Evolutionary conservation across 2,888 invertebrate genomes (phyloP).

Genomic region (Nomada goodeniana): DNA sequence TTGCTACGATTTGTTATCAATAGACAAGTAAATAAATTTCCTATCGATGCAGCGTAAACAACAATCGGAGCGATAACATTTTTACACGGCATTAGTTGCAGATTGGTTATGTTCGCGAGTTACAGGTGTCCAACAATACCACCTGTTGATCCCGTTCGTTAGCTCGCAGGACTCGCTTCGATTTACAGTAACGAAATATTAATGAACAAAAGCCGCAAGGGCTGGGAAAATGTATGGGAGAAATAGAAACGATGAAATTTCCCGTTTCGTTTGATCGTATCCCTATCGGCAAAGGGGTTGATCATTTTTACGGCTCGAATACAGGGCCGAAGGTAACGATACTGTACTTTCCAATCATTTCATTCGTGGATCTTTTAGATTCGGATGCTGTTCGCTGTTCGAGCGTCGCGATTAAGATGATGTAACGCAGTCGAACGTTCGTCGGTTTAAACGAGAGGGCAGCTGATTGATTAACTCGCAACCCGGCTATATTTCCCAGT

Average conservation of each 20-base stretch:
- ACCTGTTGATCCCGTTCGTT: slow-evolving; percentile 44
- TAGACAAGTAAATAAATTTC: too few relatives aligned
- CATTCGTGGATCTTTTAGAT: background rate
- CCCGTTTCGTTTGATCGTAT: background rate
- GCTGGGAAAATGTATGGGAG: background rate
- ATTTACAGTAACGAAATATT: background rate
- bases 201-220: background rate
- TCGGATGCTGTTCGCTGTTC: background rate
- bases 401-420: background rate
- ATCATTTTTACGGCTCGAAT: background rate
- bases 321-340: background rate
- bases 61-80: too few relatives aligned
- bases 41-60: too few relatives aligned
- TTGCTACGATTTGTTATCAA: too few relatives aligned
- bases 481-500: slow-evolving; percentile 8
- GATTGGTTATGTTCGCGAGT: slow-evolving; percentile 22
- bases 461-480: slow-evolving; percentile 46
- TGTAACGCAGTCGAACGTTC: slow-evolving; percentile 15
- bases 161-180: background rate
- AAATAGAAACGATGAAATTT: background rate
- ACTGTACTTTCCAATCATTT: background rate
- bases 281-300: background rate
- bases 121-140: slow-evolving; percentile 3
- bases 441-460: slow-evolving; percentile 37
- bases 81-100: background rate